Percentiles rank a stretch among this genome's conserved stretches.
These are phyloP conservation scores for Lophochroa leadbeateri DNA, from an alignment of 2,113 vertebrate genomes.

Conservation along the genomic window DNA sequence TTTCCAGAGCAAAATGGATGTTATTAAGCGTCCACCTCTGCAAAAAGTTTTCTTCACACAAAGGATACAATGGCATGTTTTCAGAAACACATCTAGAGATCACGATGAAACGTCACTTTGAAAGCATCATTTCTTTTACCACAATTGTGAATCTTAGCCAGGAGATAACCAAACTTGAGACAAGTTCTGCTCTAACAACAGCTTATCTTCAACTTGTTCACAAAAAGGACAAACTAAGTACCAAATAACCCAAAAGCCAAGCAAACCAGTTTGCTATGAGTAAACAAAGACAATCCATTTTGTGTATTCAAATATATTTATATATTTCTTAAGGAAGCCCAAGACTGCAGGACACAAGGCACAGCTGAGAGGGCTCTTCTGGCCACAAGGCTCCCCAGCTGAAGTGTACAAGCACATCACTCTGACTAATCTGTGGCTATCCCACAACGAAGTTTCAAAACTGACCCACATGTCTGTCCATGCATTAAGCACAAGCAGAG, in stretches of 20 bases:
- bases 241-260: neutral
- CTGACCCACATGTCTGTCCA: rapidly evolving
- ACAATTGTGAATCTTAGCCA: neutral
- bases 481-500: neutral
- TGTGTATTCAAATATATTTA: neutral
- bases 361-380: neutral
- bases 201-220: neutral
- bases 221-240: neutral
- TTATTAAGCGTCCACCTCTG: neutral
- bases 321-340: neutral
- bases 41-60: neutral
- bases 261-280: neutral
- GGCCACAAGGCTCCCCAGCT: neutral
- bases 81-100: neutral
- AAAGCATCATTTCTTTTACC: neutral
- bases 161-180: neutral
- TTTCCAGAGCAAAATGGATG: neutral
- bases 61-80: neutral
- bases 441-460: neutral
- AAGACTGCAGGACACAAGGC: neutral
- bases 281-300: neutral
- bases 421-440: neutral
- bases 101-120: neutral
- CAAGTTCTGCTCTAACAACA: neutral
- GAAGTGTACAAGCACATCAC: neutral